Conservation (phyloP, 2,888 invertebrate genomes). For the Teleogryllus oceanicus region DNA sequence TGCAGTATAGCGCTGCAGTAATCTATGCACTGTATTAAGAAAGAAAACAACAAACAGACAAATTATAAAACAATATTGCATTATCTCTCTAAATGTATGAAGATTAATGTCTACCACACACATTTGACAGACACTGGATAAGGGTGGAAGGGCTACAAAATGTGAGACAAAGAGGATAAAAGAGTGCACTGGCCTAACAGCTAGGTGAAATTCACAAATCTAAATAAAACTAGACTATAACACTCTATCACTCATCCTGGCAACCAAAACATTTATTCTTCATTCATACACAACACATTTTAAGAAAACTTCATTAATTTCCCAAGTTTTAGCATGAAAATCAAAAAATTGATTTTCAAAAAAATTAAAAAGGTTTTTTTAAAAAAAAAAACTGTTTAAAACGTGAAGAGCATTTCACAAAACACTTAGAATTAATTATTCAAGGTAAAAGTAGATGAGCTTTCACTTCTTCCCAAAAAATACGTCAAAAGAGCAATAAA, state of each 20-base stretch:
- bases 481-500: not conserved
- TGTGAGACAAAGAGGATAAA: not conserved
- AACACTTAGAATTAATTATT: slow-evolving; percentile 20
- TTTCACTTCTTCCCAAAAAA: slow-evolving; percentile 2
- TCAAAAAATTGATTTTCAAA: slow-evolving; percentile 37
- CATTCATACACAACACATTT: slow-evolving; percentile 18
- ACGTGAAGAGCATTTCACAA: not conserved
- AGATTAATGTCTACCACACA: slow-evolving; percentile 4
- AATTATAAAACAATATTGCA: slow-evolving; percentile 18
- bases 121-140: not conserved
- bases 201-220: slow-evolving; percentile 19
- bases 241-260: not conserved
- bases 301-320: slow-evolving; percentile 20
- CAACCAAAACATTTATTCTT: not conserved
- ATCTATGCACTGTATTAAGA: slow-evolving; percentile 18
- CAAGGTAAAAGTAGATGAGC: not conserved
- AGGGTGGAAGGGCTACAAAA: not conserved
- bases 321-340: slow-evolving; percentile 37
- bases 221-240: slow-evolving; percentile 4
- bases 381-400: no score
- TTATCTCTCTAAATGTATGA: slow-evolving; percentile 11
- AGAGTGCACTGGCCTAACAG: not conserved
- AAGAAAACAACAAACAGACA: slow-evolving; percentile 22
- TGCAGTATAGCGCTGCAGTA: not conserved
- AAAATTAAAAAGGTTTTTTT: no score